Conservation (phyloP, 37 sponge, comb jelly and placozoan genomes). For the Oopsacas minuta region DNA sequence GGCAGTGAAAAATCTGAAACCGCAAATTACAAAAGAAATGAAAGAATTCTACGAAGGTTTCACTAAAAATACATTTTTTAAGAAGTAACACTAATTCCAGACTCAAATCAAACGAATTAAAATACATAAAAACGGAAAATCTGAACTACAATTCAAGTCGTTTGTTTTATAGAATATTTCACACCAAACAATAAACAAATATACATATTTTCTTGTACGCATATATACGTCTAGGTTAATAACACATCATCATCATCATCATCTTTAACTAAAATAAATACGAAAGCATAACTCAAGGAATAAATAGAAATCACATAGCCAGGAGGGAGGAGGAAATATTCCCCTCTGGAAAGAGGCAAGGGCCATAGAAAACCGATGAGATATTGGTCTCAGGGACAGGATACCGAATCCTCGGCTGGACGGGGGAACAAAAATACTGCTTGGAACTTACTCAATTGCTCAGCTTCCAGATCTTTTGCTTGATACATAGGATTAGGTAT, state of each 20-base stretch:
- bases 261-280: no score
- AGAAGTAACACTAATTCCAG: neutral
- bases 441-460: neutral
- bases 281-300: no score
- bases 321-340: no score
- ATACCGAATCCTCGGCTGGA: no score
- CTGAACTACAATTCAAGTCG: neutral
- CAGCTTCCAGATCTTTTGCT: neutral
- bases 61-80: conserved; percentile 10
- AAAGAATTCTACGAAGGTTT: conserved; percentile 47
- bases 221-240: neutral
- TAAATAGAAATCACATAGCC: no score
- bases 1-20: conserved; percentile 38
- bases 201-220: neutral
- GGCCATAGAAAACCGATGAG: neutral
- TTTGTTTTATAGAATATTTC: neutral
- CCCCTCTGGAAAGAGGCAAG: neutral
- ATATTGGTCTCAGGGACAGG: no score
- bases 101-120: neutral
- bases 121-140: neutral
- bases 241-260: neutral
- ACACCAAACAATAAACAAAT: neutral
- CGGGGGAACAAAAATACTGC: no score
- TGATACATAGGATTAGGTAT: conserved; percentile 8
- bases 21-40: conserved; percentile 41